Conservation (phyloP, 2,888 invertebrate genomes). For the Nemotelus pantherinus region DNA sequence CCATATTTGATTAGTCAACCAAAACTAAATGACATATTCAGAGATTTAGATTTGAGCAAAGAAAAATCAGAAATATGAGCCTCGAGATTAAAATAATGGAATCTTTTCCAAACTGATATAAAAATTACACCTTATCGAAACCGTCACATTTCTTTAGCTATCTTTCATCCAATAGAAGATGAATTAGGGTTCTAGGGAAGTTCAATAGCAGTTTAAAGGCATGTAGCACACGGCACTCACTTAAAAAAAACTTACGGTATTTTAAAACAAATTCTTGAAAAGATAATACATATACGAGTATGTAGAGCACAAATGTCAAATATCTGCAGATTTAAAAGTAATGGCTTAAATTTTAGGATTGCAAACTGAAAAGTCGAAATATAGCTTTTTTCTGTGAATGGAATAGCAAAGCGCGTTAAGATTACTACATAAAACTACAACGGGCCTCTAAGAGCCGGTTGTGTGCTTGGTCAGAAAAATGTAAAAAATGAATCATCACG, state of each 20-base stretch:
- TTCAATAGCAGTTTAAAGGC: not conserved
- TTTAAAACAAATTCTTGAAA: too few relatives aligned
- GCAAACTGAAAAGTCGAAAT: not conserved
- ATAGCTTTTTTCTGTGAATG: slow-evolving; percentile 2
- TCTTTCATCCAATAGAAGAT: not conserved
- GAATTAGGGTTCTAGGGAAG: not conserved
- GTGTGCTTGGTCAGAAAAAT: slow-evolving; percentile 2
- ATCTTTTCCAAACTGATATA: not conserved
- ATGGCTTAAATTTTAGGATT: slow-evolving; percentile 1
- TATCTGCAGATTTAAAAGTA: slow-evolving; percentile 10
- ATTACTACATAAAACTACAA: slow-evolving; percentile 9
- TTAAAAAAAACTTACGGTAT: not conserved
- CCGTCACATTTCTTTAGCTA: not conserved
- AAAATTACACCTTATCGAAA: slow-evolving; percentile 4
- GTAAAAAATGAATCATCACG: not conserved
- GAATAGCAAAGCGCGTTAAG: slow-evolving; percentile 7
- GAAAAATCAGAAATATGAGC: slow-evolving; percentile 4
- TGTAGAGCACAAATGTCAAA: slow-evolving; percentile 8
- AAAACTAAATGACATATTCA: not conserved
- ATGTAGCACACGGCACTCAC: not conserved
- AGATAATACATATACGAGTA: too few relatives aligned
- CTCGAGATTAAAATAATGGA: not conserved
- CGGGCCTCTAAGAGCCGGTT: slow-evolving; percentile 4
- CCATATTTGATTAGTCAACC: not conserved
- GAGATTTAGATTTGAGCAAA: slow-evolving; percentile 11